Evolutionary conservation across 2,888 invertebrate genomes (phyloP), one percentile per base, ranked within the genome.

Genomic region (Calephelis perditalis): DNA sequence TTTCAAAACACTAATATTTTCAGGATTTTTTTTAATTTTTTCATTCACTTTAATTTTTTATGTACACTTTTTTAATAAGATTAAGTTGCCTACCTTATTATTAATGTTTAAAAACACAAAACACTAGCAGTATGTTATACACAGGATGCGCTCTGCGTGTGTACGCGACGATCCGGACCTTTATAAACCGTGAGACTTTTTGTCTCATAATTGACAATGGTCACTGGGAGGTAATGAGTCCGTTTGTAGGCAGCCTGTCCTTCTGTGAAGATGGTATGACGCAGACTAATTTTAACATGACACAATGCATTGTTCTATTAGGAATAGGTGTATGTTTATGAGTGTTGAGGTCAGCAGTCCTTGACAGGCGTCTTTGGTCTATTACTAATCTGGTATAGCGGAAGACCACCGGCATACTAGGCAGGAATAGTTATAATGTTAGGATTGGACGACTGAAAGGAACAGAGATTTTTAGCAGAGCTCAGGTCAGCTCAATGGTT

Each of bases 161-260:
- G 75, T 76, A 72, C 76, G 77, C 78, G 75, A 78, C 76, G 80
- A 76, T 72, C 68, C 80, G 75, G 74, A 81, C 84, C 83, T 87
- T 88, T 90, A 87, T 89, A 90, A 85, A 81, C 86, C 86, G 88
- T 88, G 89, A 82, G 88, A 89, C 79, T 86, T 89, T 87, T 88
- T 86, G 86, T 84, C 80, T 82, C 81, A 73, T 81, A 82, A 86
- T 82, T 84, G 81, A 86, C 87, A 88, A 89, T 87, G 81, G 84
- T 81, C 82, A 81, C 82, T 76, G 75, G 79, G 81, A 81, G 81
- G 80, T 88, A 89, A 89, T 89, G 82, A 86, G 89, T 84, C 76
- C 77, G 82, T 87, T 86, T 86, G 85, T 86, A 89, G 77, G 82
- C 88, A 78, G 72, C 68, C 71, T 82, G 88, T 84, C 88, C 89